phyloP scores from a whole-genome alignment of 2,888 invertebrate genomes.

The Rugalucina vietnamica region DNA sequence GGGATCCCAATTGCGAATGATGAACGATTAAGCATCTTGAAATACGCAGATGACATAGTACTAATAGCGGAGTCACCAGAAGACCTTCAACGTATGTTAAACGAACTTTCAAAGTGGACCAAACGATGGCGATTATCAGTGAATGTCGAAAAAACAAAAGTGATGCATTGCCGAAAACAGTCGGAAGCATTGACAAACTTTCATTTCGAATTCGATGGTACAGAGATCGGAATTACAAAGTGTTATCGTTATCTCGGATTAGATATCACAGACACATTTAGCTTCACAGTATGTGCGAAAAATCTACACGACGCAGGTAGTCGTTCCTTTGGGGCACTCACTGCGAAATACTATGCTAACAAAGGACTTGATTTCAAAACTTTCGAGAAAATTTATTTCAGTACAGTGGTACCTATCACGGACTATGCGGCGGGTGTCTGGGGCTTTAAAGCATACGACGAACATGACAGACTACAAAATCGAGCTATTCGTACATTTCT shows the following conservation, averaged over 20 bases:
- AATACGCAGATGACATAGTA: conserved; percentile 9
- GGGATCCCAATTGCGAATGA: not conserved
- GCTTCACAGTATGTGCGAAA: not conserved
- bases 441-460: not conserved
- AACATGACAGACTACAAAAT: not conserved
- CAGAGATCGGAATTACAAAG: not conserved
- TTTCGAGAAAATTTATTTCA: not conserved
- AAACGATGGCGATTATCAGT: conserved; percentile 6
- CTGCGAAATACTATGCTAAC: not conserved
- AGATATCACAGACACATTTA: not conserved
- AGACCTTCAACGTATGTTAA: not conserved
- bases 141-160: conserved; percentile 8
- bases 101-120: not conserved
- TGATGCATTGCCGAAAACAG: not conserved
- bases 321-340: not conserved
- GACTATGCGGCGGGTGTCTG: conserved; percentile 8
- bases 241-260: not conserved
- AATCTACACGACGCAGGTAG: not conserved
- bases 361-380: conserved; percentile 9
- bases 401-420: not conserved
- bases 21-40: not conserved
- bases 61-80: conserved; percentile 1
- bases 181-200: not conserved
- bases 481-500: no score
- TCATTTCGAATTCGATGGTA: not conserved